Base-by-base conservation (phyloP, 2,113 vertebrate species). In the Loxodonta africana region DNA sequence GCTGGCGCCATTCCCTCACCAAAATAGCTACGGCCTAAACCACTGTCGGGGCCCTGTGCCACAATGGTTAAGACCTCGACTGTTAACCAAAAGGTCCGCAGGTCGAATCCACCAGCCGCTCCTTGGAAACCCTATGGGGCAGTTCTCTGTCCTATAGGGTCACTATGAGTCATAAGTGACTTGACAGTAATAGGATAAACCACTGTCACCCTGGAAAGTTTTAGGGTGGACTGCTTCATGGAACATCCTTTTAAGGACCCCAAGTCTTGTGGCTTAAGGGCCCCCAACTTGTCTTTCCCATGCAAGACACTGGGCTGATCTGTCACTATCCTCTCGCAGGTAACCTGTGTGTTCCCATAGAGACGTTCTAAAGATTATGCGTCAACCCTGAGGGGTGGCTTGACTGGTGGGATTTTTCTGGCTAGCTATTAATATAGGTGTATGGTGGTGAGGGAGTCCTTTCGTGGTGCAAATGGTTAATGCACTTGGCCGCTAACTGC, bases 11-110 rank as follows among this genome's bases (percentile, higher is more conserved):
- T 1, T 53, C 8, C 15, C 14, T 2, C 6, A 48, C 28, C 10
- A 11, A 21, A 51, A 80, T 1, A 60, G 2, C 92, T 23, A 0
- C 0, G 0, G 12, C 37, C 33, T 0, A 28, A n/a, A 89, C 57
- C n/a, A 53, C 21, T 57, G 1, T 46, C 11, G 1, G 53, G 15
- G 53, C 12, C 53, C 53, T 57, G 8, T 57, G 53, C 1, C 15
- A 14, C 11, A 57, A 14, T 57, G 53, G 53, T 57, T 57, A 57
- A 57, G 53, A 57, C 11, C 53, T 48, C 10, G 48, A 10, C 48
- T 48, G 48, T 10, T 48, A 48, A 4, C 53, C 11, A 57, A 57
- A 12, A 57, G 53, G 53, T 57, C 53, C 3, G 53, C 53, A 57
- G 53, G 17, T 57, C 11, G 15, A 57, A 57, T 57, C 53, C 53